Evolutionary conservation across 1,140 invertebrate genomes (phyloP).

Genomic region (Eciton burchellii): DNA sequence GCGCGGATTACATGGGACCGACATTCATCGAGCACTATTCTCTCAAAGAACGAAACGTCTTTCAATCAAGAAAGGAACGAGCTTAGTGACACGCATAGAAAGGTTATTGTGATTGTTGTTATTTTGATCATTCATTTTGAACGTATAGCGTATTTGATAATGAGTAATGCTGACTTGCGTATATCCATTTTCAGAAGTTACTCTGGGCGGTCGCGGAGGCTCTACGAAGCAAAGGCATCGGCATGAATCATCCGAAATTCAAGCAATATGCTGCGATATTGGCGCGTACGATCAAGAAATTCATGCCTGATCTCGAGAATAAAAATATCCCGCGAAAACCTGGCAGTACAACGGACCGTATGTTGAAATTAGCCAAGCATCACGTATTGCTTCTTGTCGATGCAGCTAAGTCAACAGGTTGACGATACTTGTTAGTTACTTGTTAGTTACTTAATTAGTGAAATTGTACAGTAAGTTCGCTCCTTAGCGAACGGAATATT

Average conservation of each 20-base stretch:
- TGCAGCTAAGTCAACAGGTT: conserved; percentile 79
- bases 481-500: conserved; percentile 42
- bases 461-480: conserved; percentile 33
- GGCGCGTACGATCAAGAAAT: conserved; percentile 87
- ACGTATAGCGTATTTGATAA: not conserved
- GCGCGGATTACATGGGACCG: conserved; percentile 70
- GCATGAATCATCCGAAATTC: conserved; percentile 88
- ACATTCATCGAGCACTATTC: conserved; percentile 72
- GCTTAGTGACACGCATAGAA: conserved; percentile 88
- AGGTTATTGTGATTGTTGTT: conserved; percentile 83
- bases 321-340: conserved; percentile 82
- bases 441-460: conserved; percentile 33
- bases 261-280: conserved; percentile 87
- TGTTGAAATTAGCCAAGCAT: conserved; percentile 88
- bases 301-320: conserved; percentile 82
- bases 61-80: conserved; percentile 78
- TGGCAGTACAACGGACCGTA: conserved; percentile 86
- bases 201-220: conserved; percentile 90
- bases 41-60: conserved; percentile 63
- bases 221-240: conserved; percentile 88
- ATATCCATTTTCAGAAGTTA: conserved; percentile 87
- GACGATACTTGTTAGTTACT: conserved; percentile 63
- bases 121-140: not conserved
- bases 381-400: conserved; percentile 88
- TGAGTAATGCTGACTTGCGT: not conserved